Evolutionary conservation across 2,113 vertebrate species (phyloP).

Genomic region (Pangasianodon hypophthalmus): DNA sequence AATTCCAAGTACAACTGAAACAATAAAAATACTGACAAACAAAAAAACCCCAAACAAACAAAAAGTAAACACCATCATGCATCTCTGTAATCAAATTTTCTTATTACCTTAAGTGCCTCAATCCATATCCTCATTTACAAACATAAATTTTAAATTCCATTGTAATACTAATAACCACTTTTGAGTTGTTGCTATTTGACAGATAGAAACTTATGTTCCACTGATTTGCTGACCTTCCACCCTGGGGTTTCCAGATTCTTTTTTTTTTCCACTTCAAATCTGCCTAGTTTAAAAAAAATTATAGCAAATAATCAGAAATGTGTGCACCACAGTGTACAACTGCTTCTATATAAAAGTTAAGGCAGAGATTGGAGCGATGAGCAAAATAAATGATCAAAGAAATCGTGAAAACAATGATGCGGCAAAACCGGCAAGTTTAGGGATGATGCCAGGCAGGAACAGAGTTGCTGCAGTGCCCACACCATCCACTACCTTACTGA

Average conservation of each 20-base stretch:
- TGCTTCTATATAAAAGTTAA: background rate
- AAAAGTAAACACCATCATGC: background rate
- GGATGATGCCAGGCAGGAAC: conserved; percentile 33
- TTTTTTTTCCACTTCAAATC: background rate
- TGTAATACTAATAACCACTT: background rate
- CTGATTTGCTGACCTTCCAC: background rate
- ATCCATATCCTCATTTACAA: background rate
- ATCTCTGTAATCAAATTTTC: background rate
- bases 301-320: background rate
- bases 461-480: background rate
- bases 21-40: background rate
- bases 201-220: background rate
- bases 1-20: background rate
- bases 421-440: conserved; percentile 28
- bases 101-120: background rate
- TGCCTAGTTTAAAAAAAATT: background rate
- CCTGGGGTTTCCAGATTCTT: background rate
- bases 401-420: background rate
- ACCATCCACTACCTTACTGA: conserved; percentile 18
- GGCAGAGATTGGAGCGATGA: background rate
- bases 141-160: background rate
- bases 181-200: background rate
- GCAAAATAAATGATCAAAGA: background rate
- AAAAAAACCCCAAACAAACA: background rate
- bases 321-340: background rate